Evolutionary conservation across 2,113 vertebrate genomes (phyloP).

Genomic region (Silurus asotus): DNA sequence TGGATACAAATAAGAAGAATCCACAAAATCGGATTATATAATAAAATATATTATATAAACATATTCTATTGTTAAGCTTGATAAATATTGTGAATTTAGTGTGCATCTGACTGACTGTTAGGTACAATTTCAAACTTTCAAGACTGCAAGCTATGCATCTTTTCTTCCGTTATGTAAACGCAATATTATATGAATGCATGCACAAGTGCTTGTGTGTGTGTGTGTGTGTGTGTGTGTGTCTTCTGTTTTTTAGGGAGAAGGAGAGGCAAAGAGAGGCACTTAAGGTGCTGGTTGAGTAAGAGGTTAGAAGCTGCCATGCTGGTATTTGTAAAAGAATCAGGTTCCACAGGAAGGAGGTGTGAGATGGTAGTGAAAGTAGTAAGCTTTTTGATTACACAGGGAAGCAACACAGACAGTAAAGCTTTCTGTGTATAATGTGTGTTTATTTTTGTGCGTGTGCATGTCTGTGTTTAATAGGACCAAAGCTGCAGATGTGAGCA

Average conservation of each 20-base stretch:
- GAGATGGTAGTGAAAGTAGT: neutral
- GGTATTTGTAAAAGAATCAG: slow-evolving; percentile 40
- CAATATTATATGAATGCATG: neutral
- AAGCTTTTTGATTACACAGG: neutral
- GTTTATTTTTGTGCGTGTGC: neutral
- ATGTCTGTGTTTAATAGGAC: slow-evolving; percentile 3
- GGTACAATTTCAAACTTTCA: neutral
- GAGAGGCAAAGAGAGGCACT: slow-evolving; percentile 20
- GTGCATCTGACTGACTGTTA: neutral
- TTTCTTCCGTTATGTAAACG: neutral
- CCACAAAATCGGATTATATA: too few relatives aligned
- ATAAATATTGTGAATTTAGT: neutral
- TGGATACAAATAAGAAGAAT: neutral
- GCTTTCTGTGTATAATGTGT: slow-evolving; percentile 55
- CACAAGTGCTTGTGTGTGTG: neutral
- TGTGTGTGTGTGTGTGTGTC: neutral
- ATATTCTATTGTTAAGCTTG: neutral
- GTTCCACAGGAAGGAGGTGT: slow-evolving; percentile 31
- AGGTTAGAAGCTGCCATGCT: slow-evolving; percentile 34
- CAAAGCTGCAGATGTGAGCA: slow-evolving; percentile 13
- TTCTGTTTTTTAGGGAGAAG: neutral
- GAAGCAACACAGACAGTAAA: neutral
- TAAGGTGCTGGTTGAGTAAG: slow-evolving; percentile 35
- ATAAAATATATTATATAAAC: too few relatives aligned
- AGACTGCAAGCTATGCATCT: neutral